A percentile compares a stretch with the other conserved stretches of the same genome.
Evolutionary conservation across 2,113 vertebrate genomes (phyloP).

Genomic region (Oenanthe oenanthe): DNA sequence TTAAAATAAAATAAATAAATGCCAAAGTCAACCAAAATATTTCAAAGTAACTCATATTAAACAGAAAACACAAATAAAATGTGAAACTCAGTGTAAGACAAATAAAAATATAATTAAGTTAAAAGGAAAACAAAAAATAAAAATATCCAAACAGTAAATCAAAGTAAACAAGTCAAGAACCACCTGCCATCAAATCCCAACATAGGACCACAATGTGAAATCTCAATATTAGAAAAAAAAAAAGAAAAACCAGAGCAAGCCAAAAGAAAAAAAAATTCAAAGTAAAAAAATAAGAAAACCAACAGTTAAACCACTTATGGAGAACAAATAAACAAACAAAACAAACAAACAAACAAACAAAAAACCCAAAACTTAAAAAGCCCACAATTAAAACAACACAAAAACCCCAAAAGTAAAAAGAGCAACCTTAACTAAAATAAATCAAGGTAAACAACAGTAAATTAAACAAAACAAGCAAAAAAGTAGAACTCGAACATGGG

Average conservation of each 20-base stretch:
- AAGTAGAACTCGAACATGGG: neutral
- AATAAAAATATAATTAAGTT: neutral
- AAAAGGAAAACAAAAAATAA: neutral
- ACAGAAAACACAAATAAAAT: neutral
- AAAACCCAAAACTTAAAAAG: too few relatives aligned
- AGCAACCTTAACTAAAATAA: neutral
- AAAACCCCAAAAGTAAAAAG: neutral
- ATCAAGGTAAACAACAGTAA: neutral
- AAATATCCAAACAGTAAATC: neutral
- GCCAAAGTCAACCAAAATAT: neutral
- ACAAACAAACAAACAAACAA: neutral
- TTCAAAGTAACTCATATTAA: neutral
- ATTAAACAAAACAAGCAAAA: neutral
- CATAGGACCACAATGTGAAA: neutral
- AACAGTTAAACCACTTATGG: neutral
- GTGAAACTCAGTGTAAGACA: neutral
- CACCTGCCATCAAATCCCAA: neutral
- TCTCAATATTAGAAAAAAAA: neutral
- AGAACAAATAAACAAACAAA: neutral
- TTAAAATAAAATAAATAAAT: neutral
- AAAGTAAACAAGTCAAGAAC: neutral
- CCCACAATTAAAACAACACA: neutral
- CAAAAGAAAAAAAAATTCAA: neutral
- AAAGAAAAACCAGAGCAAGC: too few relatives aligned
- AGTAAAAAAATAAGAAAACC: neutral